A percentile compares a stretch with the other conserved stretches of the same genome.
Evolutionary conservation across 2,888 invertebrate species (phyloP).

Genomic region (Tetragonula carbonaria): DNA sequence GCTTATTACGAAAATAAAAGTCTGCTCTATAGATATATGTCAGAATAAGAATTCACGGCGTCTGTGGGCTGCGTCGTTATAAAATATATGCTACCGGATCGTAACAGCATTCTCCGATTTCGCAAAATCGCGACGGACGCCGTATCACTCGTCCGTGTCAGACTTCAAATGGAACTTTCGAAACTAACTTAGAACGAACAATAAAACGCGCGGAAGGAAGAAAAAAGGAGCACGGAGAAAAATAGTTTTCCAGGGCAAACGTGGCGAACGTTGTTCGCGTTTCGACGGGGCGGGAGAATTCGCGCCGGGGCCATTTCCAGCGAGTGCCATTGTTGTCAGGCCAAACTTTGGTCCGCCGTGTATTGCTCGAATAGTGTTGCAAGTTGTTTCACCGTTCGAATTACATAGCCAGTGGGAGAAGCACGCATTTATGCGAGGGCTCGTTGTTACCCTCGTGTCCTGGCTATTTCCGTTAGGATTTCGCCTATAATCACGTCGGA

Average conservation of each 20-base stretch:
- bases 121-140: background rate
- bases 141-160: background rate
- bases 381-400: slow-evolving; percentile 54
- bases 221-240: background rate
- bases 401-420: slow-evolving; percentile 46
- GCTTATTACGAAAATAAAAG: no score
- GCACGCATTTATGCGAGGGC: slow-evolving; percentile 14
- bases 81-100: background rate
- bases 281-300: slow-evolving; percentile 8
- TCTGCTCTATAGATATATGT: no score
- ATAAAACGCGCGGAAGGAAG: background rate
- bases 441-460: slow-evolving; percentile 4
- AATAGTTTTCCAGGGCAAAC: slow-evolving; percentile 20
- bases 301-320: slow-evolving; percentile 16
- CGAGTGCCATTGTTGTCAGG: slow-evolving; percentile 19
- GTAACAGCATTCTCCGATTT: background rate
- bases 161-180: background rate
- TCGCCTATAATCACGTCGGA: background rate
- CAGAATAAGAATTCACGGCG: no score
- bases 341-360: slow-evolving; percentile 51
- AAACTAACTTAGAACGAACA: background rate
- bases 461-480: slow-evolving; percentile 32
- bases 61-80: background rate
- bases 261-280: background rate
- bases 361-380: slow-evolving; percentile 34